A percentile compares a stretch with the other conserved stretches of the same genome.
These are phyloP conservation scores for Spatula versicolor DNA, from an alignment of 2,797 vertebrate genomes.

Conservation along the genomic window DNA sequence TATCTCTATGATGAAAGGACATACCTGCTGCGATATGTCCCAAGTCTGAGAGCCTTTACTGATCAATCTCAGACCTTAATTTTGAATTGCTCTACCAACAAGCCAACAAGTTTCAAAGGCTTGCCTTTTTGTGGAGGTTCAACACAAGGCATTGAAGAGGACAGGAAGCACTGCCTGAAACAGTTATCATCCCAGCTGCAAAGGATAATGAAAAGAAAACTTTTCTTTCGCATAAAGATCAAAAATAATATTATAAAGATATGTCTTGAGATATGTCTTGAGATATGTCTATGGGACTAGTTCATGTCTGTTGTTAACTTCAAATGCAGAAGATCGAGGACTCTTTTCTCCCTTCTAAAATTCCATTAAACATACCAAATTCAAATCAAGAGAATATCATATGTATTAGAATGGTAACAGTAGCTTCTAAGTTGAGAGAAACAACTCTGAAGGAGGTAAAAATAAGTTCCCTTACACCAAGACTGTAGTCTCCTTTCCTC, in stretches of 20 bases:
- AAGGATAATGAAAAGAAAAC: not conserved
- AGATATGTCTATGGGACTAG: not conserved
- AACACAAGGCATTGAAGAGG: not conserved
- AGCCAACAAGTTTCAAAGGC: not conserved
- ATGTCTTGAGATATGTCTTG: slow-evolving; percentile 18
- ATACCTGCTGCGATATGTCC: not conserved
- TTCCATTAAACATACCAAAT: slow-evolving; percentile 22
- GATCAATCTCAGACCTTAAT: not conserved
- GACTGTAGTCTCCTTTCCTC: slow-evolving; percentile 30
- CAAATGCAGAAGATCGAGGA: slow-evolving; percentile 2
- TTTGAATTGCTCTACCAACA: not conserved
- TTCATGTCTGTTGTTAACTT: slow-evolving; percentile 20
- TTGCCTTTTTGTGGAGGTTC: not conserved
- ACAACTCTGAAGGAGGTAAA: not conserved
- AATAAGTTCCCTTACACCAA: slow-evolving; percentile 8
- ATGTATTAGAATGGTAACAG: not conserved
- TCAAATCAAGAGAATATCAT: not conserved
- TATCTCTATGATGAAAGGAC: not conserved
- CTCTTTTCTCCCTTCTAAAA: not conserved
- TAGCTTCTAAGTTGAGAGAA: slow-evolving; percentile 16
- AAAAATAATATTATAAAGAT: slow-evolving; percentile 41
- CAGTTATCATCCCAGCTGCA: not conserved
- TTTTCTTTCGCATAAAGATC: not conserved
- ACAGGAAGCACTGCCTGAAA: not conserved
- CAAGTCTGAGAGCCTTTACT: not conserved